Evolutionary conservation across 2,888 invertebrate genomes (phyloP).

Genomic region (Piscicola geometra): DNA sequence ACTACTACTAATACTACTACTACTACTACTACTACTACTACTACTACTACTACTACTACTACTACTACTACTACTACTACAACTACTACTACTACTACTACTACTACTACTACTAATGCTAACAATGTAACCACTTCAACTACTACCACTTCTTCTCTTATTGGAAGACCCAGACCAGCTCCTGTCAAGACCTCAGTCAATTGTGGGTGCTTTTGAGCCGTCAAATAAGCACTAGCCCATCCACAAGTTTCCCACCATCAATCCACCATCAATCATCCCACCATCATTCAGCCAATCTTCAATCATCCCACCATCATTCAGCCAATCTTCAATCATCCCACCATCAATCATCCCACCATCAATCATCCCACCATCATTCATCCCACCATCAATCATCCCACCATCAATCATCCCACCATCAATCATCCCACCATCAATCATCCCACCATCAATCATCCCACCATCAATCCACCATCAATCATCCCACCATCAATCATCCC

Average conservation of each 20-base stretch:
- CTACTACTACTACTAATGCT: conserved; percentile 15
- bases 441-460: no score
- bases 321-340: background rate
- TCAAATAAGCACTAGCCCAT: no score
- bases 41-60: conserved; percentile 25
- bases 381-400: no score
- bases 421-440: no score
- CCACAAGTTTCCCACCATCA: no score
- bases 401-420: no score
- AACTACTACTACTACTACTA: conserved; percentile 22
- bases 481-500: no score
- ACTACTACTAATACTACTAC: conserved; percentile 7
- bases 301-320: background rate
- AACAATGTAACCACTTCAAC: background rate
- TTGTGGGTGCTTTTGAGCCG: conserved; percentile 12
- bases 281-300: background rate
- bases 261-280: no score
- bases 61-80: conserved; percentile 26
- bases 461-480: no score
- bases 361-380: background rate
- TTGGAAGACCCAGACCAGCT: conserved; percentile 69
- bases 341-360: background rate
- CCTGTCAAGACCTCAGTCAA: conserved; percentile 48
- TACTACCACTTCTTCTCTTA: conserved; percentile 37
- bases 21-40: conserved; percentile 13